phyloP scores from a whole-genome alignment of 1,140 invertebrate genomes.

The Plodia interpunctella region DNA sequence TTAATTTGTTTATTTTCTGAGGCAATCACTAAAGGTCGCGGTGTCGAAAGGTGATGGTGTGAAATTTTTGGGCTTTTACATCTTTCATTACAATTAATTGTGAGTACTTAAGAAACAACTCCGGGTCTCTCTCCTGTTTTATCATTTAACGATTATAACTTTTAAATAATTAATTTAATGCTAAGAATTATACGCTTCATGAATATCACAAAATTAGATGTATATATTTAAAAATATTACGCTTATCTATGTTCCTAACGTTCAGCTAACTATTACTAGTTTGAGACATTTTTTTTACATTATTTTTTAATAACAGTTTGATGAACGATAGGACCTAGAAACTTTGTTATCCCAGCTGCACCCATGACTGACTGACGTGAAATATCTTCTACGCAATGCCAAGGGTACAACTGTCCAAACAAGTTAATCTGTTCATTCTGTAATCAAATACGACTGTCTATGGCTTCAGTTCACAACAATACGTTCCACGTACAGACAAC shows the following conservation, averaged over 20 bases:
- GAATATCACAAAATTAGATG: too few relatives aligned
- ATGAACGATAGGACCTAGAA: not conserved
- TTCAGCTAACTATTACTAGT: too few relatives aligned
- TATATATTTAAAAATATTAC: too few relatives aligned
- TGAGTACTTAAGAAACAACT: not conserved
- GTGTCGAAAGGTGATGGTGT: not conserved
- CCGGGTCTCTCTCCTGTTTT: too few relatives aligned
- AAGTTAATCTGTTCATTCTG: not conserved
- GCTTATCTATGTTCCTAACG: too few relatives aligned
- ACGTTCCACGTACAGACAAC: not conserved
- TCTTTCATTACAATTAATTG: not conserved
- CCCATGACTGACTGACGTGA: not conserved
- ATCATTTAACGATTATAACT: too few relatives aligned
- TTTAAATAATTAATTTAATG: too few relatives aligned
- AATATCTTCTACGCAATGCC: not conserved
- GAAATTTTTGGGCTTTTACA: not conserved
- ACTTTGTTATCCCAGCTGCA: not conserved
- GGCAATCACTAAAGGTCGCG: constrained; percentile 6
- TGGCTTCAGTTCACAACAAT: not conserved
- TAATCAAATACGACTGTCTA: not conserved
- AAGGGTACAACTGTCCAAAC: constrained; percentile 3
- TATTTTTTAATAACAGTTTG: not conserved
- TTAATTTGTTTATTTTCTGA: constrained; percentile 10
- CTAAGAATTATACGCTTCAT: too few relatives aligned
- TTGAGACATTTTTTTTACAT: not conserved